phyloP scores from a whole-genome alignment of 2,797 vertebrate species.

The Pangasius sanitwongsei region DNA sequence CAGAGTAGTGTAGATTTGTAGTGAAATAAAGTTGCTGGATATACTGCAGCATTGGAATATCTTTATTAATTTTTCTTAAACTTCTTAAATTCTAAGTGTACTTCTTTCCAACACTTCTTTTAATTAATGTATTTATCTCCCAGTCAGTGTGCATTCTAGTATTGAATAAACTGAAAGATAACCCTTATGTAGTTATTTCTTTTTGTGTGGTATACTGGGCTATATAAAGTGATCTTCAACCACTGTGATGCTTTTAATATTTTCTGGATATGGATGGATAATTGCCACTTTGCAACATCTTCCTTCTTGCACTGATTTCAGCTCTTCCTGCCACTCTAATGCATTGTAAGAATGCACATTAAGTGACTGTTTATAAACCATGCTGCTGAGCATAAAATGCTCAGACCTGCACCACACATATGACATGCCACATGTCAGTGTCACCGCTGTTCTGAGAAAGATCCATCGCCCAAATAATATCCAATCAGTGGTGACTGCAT shows the following conservation, averaged over 20 bases:
- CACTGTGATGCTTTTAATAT: not conserved
- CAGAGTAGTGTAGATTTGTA: not conserved
- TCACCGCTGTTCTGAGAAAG: not conserved
- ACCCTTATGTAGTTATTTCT: not conserved
- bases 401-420: not conserved
- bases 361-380: not conserved
- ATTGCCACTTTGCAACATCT: not conserved
- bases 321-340: not conserved
- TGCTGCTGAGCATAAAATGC: not conserved
- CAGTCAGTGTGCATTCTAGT: not conserved
- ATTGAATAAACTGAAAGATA: not conserved
- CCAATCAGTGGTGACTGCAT: not conserved
- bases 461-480: not conserved
- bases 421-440: not conserved
- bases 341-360: not conserved
- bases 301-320: not conserved
- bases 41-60: not conserved
- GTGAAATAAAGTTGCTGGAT: not conserved
- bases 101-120: not conserved
- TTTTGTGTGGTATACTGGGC: not conserved
- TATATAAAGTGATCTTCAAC: not conserved
- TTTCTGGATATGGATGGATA: not conserved
- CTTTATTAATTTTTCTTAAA: not conserved
- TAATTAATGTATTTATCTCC: not conserved
- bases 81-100: not conserved